phyloP scores from a whole-genome alignment of 2,888 invertebrate genomes.

The Belgica antarctica region DNA sequence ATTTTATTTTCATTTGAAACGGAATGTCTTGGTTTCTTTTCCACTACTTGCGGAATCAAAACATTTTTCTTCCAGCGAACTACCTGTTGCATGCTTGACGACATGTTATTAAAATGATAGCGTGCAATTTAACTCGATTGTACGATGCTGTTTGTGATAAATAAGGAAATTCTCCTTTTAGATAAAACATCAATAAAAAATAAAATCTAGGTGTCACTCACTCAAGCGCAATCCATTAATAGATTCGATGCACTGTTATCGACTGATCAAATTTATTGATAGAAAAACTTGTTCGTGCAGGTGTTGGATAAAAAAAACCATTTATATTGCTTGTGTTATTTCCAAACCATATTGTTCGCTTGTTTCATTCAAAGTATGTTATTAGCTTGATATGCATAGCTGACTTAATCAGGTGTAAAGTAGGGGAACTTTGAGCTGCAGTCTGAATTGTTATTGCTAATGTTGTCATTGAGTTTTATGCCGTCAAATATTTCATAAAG shows the following conservation, averaged over 20 bases:
- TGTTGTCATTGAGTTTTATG: too few species aligned
- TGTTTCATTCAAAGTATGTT: too few species aligned
- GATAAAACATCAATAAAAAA: neutral
- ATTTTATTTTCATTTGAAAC: neutral
- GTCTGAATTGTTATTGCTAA: too few species aligned
- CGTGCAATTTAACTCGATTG: constrained; percentile 42
- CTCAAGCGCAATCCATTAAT: constrained; percentile 40
- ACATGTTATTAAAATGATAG: constrained; percentile 43
- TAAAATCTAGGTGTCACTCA: constrained; percentile 35
- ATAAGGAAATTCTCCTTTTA: constrained; percentile 27
- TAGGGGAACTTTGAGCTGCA: too few species aligned
- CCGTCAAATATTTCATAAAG: too few species aligned
- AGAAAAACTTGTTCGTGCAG: neutral
- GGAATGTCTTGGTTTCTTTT: constrained; percentile 7
- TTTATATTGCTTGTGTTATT: too few species aligned
- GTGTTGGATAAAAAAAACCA: too few species aligned
- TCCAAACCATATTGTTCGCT: too few species aligned
- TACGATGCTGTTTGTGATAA: constrained; percentile 15
- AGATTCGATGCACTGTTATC: constrained; percentile 40
- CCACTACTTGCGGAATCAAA: constrained; percentile 1
- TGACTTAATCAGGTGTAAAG: too few species aligned
- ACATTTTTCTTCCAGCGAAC: constrained; percentile 1
- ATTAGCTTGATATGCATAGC: too few species aligned
- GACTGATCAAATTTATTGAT: neutral
- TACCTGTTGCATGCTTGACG: constrained; percentile 37